Evolutionary conservation across 92 coral and sea anemone genomes (phyloP).

Genomic region (Porites divaricata): DNA sequence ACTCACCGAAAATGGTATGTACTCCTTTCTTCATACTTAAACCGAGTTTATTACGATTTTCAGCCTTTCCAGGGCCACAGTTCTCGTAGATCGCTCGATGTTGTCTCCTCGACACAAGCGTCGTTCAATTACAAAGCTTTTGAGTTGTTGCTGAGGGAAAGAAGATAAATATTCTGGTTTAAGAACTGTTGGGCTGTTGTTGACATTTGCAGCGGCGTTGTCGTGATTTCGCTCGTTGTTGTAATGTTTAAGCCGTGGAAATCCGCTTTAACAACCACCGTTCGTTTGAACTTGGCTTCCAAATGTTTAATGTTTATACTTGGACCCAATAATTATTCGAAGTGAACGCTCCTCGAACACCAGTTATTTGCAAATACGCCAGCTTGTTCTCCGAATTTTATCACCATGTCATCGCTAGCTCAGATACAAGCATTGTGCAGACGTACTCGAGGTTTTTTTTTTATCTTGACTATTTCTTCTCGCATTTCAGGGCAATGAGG

Average conservation of each 20-base stretch:
- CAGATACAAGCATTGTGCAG: neutral
- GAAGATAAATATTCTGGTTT: conserved; percentile 46
- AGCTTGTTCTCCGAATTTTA: neutral
- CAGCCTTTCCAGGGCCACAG: conserved; percentile 1
- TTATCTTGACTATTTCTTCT: neutral
- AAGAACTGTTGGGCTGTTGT: conserved; percentile 36
- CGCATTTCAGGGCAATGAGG: conserved; percentile 87
- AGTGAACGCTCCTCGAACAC: neutral
- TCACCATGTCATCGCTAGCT: neutral
- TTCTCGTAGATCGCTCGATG: neutral
- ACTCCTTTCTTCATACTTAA: neutral
- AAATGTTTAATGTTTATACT: conserved; percentile 37
- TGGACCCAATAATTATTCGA: conserved; percentile 15
- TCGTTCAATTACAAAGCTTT: conserved; percentile 12
- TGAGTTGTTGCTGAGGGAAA: conserved; percentile 38
- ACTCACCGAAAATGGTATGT: conserved; percentile 69
- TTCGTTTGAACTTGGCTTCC: conserved; percentile 1
- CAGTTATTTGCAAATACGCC: conserved; percentile 10
- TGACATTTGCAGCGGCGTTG: conserved; percentile 57
- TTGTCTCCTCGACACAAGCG: conserved; percentile 15
- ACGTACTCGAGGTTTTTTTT: neutral
- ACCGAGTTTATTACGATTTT: neutral
- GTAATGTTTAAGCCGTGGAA: neutral
- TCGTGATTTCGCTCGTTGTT: conserved; percentile 39
- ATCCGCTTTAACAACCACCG: neutral